Evolutionary conservation across 2,113 vertebrate species (phyloP).

Genomic region (Otis tarda): DNA sequence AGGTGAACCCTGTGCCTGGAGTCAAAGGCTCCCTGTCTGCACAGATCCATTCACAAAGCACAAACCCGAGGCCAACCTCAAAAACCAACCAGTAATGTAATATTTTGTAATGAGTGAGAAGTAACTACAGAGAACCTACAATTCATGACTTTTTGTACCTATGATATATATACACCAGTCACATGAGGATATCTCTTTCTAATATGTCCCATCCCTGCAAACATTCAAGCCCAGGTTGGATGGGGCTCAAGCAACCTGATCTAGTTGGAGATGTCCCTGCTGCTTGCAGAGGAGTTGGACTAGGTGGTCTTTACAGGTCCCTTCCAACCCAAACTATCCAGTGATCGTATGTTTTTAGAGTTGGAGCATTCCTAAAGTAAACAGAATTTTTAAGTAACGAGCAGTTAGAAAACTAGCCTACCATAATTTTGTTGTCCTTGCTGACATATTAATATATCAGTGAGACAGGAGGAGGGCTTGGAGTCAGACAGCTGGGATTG

Average conservation of each 20-base stretch:
- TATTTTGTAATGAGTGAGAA: not conserved
- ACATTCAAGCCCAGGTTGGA: too few species aligned
- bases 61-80: not conserved
- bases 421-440: not conserved
- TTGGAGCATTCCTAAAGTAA: not conserved
- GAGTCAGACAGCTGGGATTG: not conserved
- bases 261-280: too few species aligned
- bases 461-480: not conserved
- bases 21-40: not conserved
- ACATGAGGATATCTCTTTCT: not conserved
- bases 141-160: not conserved
- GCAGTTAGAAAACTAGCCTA: not conserved
- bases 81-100: not conserved
- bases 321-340: too few species aligned
- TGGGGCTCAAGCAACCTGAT: too few species aligned
- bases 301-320: too few species aligned
- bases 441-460: not conserved
- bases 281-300: too few species aligned
- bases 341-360: not conserved
- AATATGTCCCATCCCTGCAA: not conserved
- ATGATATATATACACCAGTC: not conserved
- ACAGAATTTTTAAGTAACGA: not conserved
- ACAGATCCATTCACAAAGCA: accelerated
- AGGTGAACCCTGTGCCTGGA: not conserved
- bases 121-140: not conserved